phyloP scores from a whole-genome alignment of 2,888 invertebrate genomes.

The Aphodius sticticus region DNA sequence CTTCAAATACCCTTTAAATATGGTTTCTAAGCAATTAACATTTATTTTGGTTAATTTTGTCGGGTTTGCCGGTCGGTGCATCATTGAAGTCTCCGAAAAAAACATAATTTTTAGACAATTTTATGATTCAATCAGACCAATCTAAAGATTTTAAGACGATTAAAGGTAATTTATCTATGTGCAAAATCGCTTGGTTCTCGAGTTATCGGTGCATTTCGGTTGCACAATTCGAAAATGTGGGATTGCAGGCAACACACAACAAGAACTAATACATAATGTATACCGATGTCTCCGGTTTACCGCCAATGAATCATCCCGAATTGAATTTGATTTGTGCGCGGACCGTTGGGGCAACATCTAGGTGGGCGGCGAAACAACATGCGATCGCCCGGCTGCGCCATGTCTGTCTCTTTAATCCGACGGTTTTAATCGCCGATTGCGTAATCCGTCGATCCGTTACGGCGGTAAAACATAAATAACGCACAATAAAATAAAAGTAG shows the following conservation, averaged over 20 bases:
- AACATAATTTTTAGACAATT: too few relatives aligned
- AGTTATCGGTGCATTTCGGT: not conserved
- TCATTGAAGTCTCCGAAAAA: too few relatives aligned
- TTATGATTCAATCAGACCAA: too few relatives aligned
- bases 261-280: not conserved
- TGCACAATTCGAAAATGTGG: not conserved
- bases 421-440: not conserved
- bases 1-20: too few relatives aligned
- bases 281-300: not conserved
- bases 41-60: too few relatives aligned
- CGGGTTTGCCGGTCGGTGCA: too few relatives aligned
- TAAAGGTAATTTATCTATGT: too few relatives aligned
- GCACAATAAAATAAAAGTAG: not conserved
- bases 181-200: too few relatives aligned
- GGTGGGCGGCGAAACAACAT: not conserved
- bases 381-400: not conserved
- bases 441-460: not conserved
- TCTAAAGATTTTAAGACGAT: too few relatives aligned
- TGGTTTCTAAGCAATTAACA: too few relatives aligned
- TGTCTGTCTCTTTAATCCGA: not conserved
- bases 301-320: not conserved
- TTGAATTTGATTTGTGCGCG: not conserved
- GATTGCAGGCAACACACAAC: not conserved
- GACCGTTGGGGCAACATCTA: not conserved
- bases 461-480: not conserved